Base-by-base conservation (phyloP, 2,113 vertebrate species). In the Rhea pennata region DNA sequence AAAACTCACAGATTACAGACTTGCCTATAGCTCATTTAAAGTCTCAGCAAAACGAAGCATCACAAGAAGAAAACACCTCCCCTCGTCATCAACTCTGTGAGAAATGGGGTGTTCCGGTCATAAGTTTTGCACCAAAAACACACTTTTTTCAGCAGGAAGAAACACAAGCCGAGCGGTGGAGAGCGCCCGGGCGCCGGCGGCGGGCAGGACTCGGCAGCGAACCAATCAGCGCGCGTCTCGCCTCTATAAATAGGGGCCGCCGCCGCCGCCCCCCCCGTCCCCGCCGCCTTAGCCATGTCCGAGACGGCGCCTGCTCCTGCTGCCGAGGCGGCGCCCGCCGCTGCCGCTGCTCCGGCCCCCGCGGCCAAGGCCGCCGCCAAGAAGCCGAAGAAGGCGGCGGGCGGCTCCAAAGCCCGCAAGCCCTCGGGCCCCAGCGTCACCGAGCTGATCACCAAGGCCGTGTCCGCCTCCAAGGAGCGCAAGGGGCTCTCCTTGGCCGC, bases 381-480 rank as follows among this genome's bases (percentile, higher is more conserved):
- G 90, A 98, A 98, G 27, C 67, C 95, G 4, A 98, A 98, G 83
- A 98, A 97, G 9, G 90, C 95, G 5, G 92, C 97, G 8, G 95
- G 93, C 1, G 98, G 98, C 22, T 36, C 95, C 78, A 78, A 75
- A 59, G 90, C 90, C 65, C 94, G 94, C 78, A 94, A 75, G 39
- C 22, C 72, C 64, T 96, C 94, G 24, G 97, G 98, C 1, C 97
- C 98, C 23, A 98, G 89, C 8, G 96, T 99, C 61, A 98, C 98
- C 13, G 98, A 98, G 92, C 97, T 98, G 70, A 98, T 99, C 40
- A 96, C 98, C 26, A 98, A 98, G 82, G 98, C 98, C 0, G 97
- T 98, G 50, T 92, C 98, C 2, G 98, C 97, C 1, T 98, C 98
- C 59, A 97, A 98, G 29, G 97, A 98, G 62, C 98, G 98, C 89